Percentiles rank a stretch among this genome's conserved stretches.
phyloP scores from a whole-genome alignment of 2,113 vertebrate species.

The Osmerus eperlanus region DNA sequence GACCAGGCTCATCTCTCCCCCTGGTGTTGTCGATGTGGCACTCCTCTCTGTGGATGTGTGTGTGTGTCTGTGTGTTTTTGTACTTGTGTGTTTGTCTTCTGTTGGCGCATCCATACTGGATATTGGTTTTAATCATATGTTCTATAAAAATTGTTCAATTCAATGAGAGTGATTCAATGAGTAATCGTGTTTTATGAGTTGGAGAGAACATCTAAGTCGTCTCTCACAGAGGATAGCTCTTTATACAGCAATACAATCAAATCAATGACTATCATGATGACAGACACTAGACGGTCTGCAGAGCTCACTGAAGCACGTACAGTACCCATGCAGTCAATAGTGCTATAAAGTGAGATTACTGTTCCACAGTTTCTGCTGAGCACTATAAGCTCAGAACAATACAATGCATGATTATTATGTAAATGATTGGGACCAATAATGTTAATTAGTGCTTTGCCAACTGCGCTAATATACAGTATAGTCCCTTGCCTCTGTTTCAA shows the following conservation, averaged over 20 bases:
- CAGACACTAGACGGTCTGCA: constrained; percentile 14
- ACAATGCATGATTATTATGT: no score
- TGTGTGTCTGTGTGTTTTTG: constrained; percentile 1
- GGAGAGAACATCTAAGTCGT: constrained; percentile 55
- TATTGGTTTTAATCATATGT: not conserved
- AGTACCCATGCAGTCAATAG: no score
- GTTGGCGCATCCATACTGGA: not conserved
- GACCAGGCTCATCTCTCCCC: constrained; percentile 45
- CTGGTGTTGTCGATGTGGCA: constrained; percentile 37
- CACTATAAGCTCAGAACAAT: no score
- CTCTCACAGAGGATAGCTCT: constrained; percentile 31
- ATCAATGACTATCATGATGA: constrained; percentile 44
- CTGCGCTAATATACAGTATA: no score
- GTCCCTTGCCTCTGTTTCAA: no score
- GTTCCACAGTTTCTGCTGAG: no score
- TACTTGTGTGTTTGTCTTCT: constrained; percentile 16
- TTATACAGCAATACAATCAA: constrained; percentile 3
- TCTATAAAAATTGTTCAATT: constrained; percentile 34
- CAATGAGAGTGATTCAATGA: constrained; percentile 34
- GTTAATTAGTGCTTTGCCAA: no score
- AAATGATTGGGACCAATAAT: no score
- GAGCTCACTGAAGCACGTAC: no score
- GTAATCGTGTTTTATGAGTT: constrained; percentile 42
- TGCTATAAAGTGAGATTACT: no score
- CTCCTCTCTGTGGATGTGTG: not conserved